phyloP scores from a whole-genome alignment of 2,113 vertebrate genomes.

The Camelus dromedarius region DNA sequence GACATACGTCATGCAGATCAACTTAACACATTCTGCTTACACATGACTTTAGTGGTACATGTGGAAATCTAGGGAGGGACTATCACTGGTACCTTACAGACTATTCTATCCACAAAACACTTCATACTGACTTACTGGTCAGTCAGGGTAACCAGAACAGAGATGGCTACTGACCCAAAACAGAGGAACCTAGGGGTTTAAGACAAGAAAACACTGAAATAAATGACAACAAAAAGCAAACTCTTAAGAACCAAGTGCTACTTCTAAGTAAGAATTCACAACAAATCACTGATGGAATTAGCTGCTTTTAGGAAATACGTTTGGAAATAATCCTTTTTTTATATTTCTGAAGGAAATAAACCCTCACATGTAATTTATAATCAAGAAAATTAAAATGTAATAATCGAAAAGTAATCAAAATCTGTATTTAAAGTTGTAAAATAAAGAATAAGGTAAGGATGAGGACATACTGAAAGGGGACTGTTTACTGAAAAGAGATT shows the following conservation, averaged over 20 bases:
- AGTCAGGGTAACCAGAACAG: conserved; percentile 42
- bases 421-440: background rate
- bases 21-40: background rate
- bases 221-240: conserved; percentile 11
- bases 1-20: background rate
- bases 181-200: background rate
- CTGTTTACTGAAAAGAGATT: background rate
- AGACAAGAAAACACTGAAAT: conserved; percentile 51
- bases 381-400: conserved; percentile 36
- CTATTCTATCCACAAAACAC: background rate
- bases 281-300: background rate
- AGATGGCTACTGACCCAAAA: background rate
- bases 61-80: background rate
- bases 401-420: conserved; percentile 18
- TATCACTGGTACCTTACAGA: background rate
- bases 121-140: conserved; percentile 31
- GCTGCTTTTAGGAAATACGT: background rate
- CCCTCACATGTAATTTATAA: background rate
- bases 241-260: background rate
- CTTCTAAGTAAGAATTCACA: conserved; percentile 12
- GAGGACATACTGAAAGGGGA: background rate
- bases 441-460: conserved; percentile 7
- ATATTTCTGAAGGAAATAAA: conserved; percentile 24
- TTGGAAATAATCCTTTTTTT: background rate
- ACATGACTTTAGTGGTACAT: background rate